phyloP scores from a whole-genome alignment of 2,888 invertebrate genomes.

The Scaptomyza parva region DNA sequence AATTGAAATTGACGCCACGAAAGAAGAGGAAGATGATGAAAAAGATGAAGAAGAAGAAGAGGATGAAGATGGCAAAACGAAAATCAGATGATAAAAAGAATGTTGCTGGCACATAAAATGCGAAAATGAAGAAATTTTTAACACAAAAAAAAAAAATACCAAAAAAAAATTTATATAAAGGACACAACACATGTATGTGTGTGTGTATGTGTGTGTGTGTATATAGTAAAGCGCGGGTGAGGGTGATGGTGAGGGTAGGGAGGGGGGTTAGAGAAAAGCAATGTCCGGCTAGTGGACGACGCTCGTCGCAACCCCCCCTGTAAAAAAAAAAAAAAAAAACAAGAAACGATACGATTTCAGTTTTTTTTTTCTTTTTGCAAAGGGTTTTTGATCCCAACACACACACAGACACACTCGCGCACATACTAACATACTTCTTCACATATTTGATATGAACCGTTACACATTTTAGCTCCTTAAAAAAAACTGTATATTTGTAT shows the following conservation, averaged over 20 bases:
- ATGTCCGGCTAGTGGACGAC: slow-evolving; percentile 59
- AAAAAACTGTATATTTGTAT: slow-evolving; percentile 43
- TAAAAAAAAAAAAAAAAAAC: slow-evolving; percentile 45
- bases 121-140: slow-evolving; percentile 43
- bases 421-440: slow-evolving; percentile 29
- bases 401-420: slow-evolving; percentile 12
- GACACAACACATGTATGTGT: slow-evolving; percentile 17
- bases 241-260: slow-evolving; percentile 21
- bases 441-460: slow-evolving; percentile 51
- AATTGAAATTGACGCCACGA: slow-evolving; percentile 16
- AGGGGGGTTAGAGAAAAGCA: slow-evolving; percentile 32
- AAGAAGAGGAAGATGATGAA: slow-evolving; percentile 4
- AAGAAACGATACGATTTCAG: not conserved
- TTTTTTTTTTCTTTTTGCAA: slow-evolving; percentile 36
- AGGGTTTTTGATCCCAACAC: slow-evolving; percentile 66
- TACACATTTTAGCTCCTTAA: slow-evolving; percentile 71
- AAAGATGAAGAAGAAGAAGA: slow-evolving; percentile 14
- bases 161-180: slow-evolving; percentile 16
- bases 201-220: slow-evolving; percentile 5
- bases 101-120: slow-evolving; percentile 60
- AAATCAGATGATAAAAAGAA: slow-evolving; percentile 47
- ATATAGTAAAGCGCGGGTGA: slow-evolving; percentile 7
- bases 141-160: slow-evolving; percentile 4
- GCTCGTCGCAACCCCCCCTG: slow-evolving; percentile 15
- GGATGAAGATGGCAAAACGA: slow-evolving; percentile 28